phyloP scores from a whole-genome alignment of 2,888 invertebrate genomes.

The Alloplasta piceator region DNA sequence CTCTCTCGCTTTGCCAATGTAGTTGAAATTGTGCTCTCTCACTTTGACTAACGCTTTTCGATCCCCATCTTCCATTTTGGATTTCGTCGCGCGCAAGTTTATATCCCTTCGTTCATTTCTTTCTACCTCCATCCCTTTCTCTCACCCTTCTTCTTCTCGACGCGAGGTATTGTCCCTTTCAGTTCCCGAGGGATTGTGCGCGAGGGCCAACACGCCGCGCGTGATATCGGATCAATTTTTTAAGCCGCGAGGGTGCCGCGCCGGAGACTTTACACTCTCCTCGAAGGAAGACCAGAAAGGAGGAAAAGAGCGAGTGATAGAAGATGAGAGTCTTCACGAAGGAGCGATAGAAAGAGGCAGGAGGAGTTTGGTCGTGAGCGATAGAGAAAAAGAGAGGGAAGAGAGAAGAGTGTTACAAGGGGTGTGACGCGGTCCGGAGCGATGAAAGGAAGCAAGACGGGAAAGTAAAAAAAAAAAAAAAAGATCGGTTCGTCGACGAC shows the following conservation, averaged over 20 bases:
- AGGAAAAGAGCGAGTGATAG: constrained; percentile 47
- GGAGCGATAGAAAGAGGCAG: constrained; percentile 45
- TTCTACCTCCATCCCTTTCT: constrained; percentile 58
- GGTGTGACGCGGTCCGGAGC: constrained; percentile 47
- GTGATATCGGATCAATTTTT: constrained; percentile 83
- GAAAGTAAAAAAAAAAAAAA: constrained; percentile 64
- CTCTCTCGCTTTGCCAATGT: constrained; percentile 56
- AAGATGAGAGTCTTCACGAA: constrained; percentile 43
- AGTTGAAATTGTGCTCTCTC: constrained; percentile 65
- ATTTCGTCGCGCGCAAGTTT: constrained; percentile 65
- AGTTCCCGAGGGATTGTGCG: constrained; percentile 78
- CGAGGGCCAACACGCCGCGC: constrained; percentile 76
- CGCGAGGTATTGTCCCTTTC: constrained; percentile 81
- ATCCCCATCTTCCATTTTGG: constrained; percentile 49
- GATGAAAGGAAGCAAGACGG: constrained; percentile 66
- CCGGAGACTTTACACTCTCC: constrained; percentile 82
- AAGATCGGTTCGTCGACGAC: constrained; percentile 55
- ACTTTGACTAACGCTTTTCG: constrained; percentile 55
- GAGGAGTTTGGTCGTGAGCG: constrained; percentile 39
- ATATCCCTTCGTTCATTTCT: constrained; percentile 53
- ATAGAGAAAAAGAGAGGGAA: constrained; percentile 49
- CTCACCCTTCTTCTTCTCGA: constrained; percentile 59
- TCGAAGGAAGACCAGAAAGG: constrained; percentile 72
- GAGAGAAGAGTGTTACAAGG: constrained; percentile 52
- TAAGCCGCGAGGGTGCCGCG: constrained; percentile 81